Percentiles rank a stretch among this genome's conserved stretches.
Evolutionary conservation across 2,113 vertebrate species (phyloP).

Genomic region (Myotis yumanensis): DNA sequence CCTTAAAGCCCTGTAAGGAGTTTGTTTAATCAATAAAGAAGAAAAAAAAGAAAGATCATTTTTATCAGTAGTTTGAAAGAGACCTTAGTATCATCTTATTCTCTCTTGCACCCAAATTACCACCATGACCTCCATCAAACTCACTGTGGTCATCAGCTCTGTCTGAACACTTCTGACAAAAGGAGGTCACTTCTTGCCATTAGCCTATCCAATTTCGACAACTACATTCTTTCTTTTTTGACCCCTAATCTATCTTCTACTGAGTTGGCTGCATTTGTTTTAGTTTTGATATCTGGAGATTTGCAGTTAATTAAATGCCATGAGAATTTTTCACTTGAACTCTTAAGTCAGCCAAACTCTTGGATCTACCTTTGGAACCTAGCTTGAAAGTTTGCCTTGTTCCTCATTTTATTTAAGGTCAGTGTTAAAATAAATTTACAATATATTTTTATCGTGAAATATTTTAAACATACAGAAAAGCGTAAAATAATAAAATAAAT

Average conservation of each 20-base stretch:
- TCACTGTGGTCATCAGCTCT: neutral
- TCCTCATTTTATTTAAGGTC: neutral
- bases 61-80: neutral
- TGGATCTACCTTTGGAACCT: neutral
- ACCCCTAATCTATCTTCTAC: neutral
- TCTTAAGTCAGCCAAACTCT: neutral
- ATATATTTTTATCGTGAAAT: neutral
- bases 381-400: neutral
- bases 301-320: neutral
- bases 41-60: neutral
- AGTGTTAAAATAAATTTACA: neutral
- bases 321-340: neutral
- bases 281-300: neutral
- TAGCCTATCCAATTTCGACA: neutral
- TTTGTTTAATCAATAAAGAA: neutral
- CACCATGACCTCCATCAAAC: neutral
- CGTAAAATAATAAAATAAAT: neutral
- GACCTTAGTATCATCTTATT: neutral
- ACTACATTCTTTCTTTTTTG: neutral
- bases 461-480: neutral
- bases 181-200: neutral
- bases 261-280: neutral
- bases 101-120: neutral
- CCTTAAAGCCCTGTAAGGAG: neutral
- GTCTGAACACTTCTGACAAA: neutral